Base-by-base conservation (phyloP, 2,797 vertebrate genomes). In the Danio jaintianensis region DNA sequence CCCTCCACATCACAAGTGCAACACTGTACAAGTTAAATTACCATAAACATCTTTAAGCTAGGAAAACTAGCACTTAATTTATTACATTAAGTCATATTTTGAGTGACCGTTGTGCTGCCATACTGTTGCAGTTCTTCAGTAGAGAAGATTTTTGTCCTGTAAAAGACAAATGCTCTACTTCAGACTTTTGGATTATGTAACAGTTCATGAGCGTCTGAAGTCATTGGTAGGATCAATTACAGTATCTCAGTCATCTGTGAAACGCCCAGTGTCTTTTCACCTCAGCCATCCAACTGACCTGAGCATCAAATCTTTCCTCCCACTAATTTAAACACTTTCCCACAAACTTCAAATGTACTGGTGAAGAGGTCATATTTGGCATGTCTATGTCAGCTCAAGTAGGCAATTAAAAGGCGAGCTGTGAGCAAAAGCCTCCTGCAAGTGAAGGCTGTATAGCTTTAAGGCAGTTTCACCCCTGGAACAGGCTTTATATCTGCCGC, bases 371-470 rank as follows among this genome's bases (percentile, higher is more conserved):
- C 43, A 74, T 71, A 61, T 73, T 36, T 59, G 20, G 6, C 20
- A 73, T 59, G 70, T 43, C 42, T 36, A 55, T 47, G 70, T 59
- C 70, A 73, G 9, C 42, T 47, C 42, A 29, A 74, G 15, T 29
- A 45, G 22, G 58, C 71, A 59, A 61, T 74, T 61, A 48, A 47
- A 48, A 4, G 9, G 52, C 2, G 29, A 61, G 20, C 9, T 1
- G 18, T 29, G 22, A 74, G 40, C 40, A 48, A 36, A 29, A 36
- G 3, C 8, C 71, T 47, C 10, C 55, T n/a, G 8, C 71, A 40
- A 42, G 38, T 47, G 56, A 61, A 47, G 52, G 53, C 10, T 18
- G 53, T 59, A 12, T 55, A 16, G 70, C 8, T 74, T 73, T 22
- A 73, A 42, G 22, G 22, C 45, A 52, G 72, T 56, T 75, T 47